Evolutionary conservation across 2,888 invertebrate genomes (phyloP), one percentile per base, ranked within the genome.

Genomic region (Eristalinus sepulchralis): DNA sequence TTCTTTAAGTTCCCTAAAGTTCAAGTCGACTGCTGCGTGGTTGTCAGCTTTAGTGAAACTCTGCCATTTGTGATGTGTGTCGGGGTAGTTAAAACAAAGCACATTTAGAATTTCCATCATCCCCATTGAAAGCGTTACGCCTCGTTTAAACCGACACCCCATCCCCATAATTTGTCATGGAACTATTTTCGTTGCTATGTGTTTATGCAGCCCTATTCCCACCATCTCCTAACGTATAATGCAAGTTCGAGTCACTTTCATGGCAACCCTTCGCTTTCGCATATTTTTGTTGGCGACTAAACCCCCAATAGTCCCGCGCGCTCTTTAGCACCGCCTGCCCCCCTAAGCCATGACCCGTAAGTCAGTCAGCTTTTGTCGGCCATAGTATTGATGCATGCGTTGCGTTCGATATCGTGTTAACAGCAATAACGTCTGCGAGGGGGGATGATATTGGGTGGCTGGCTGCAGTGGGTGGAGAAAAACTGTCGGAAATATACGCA

Each of bases 311-410:
- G 8, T 17, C 47, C 17, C 47, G n/a, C 47, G 47, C 47, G 17
- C n/a, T 47, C 6, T 17, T 47, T 47, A 8, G 47, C 47, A n/a
- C 47, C 17, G 17, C 5, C 5, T n/a, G 13, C 34, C 13, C 57
- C 39, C 9, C 22, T 17, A 34, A 60, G 59, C 24, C 67, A 60
- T 60, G 62, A 59, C 64, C 64, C 33, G 63, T 27, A 79, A 71
- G 57, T 79, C 27, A 78, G 70, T 57, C 63, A 70, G 78, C 55
- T 47, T 78, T 70, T 70, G 68, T 70, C 70, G 70, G 55, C 78
- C 79, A 79, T 66, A 27, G 27, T 60, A 62, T 80, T 73, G 79
- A 79, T 79, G 67, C 67, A 79, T 72, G 79, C 79, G 72, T 79
- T 72, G 59, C 59, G 67, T 80, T 80, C 72, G 60, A 79, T 72